A percentile compares a stretch with the other conserved stretches of the same genome.
Evolutionary conservation across 2,888 invertebrate genomes (phyloP).

Genomic region (Gymnoscelis rufifasciata): DNA sequence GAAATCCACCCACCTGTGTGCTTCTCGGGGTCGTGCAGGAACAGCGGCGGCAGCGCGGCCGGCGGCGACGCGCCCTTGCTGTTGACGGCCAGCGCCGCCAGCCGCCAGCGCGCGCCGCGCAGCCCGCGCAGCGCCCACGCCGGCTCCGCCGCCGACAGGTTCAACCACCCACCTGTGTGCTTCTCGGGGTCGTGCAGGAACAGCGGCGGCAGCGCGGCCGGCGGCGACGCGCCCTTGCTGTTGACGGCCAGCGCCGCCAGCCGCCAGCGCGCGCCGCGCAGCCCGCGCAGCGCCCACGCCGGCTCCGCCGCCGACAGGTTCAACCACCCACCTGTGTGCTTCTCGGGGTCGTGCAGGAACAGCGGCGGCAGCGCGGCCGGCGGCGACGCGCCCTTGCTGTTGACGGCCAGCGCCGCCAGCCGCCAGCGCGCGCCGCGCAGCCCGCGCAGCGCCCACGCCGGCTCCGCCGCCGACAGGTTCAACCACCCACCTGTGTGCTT

Average conservation of each 20-base stretch:
- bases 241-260: conserved; percentile 88
- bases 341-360: no score
- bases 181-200: conserved; percentile 89
- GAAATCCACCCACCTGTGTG: no score
- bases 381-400: no score
- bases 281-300: conserved; percentile 87
- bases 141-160: conserved; percentile 83
- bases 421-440: no score
- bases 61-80: conserved; percentile 88
- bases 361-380: no score
- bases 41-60: conserved; percentile 85
- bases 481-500: no score
- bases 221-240: conserved; percentile 88
- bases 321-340: no score
- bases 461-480: no score
- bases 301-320: no score
- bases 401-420: no score
- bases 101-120: conserved; percentile 88
- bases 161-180: conserved; percentile 86
- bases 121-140: conserved; percentile 87
- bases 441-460: no score
- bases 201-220: conserved; percentile 85
- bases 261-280: conserved; percentile 88
- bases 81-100: conserved; percentile 88
- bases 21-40: conserved; percentile 89